These are phyloP conservation scores for Premnoplex brunnescens DNA, from an alignment of 2,797 vertebrate species.

Conservation along the genomic window DNA sequence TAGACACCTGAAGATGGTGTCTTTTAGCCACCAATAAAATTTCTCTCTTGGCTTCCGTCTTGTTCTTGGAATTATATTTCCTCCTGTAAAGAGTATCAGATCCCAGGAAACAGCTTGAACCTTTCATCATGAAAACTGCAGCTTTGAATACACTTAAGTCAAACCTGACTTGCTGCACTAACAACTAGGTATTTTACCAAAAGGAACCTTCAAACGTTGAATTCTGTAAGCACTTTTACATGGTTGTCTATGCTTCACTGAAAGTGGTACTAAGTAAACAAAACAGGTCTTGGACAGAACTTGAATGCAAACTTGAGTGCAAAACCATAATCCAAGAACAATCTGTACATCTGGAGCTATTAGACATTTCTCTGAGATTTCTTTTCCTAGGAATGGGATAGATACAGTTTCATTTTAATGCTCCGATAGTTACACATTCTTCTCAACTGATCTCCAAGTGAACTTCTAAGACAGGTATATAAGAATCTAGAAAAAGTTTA, in stretches of 20 bases:
- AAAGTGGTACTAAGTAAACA: background rate
- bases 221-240: background rate
- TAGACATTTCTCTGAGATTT: background rate
- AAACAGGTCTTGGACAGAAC: background rate
- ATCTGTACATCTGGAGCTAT: background rate
- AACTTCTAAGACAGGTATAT: background rate
- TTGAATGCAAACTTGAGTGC: background rate
- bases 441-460: background rate
- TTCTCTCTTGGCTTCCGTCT: background rate
- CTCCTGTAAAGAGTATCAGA: background rate
- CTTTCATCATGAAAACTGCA: background rate
- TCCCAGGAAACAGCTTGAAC: accelerated
- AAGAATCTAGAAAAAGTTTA: background rate
- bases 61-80: background rate
- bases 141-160: background rate
- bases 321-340: background rate
- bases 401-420: background rate
- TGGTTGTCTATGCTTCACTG: background rate
- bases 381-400: background rate
- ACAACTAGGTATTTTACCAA: background rate
- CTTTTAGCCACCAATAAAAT: accelerated
- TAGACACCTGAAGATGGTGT: background rate
- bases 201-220: background rate
- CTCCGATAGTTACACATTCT: background rate
- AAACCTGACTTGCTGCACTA: background rate